Conservation (phyloP, 2,113 vertebrate species). For the Clupea harengus region DNA sequence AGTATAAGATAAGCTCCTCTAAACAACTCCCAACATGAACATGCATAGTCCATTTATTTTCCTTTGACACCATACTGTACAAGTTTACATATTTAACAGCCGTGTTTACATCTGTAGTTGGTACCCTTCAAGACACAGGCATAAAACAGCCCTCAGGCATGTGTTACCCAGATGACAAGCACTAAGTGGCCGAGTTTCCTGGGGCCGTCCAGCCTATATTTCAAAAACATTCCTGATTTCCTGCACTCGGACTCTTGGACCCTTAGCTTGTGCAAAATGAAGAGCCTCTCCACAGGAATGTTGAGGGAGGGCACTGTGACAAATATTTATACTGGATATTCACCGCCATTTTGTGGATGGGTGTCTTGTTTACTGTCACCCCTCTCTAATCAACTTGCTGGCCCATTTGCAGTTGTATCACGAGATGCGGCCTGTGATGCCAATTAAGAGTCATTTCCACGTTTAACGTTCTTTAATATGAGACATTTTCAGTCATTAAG, state of each 20-base stretch:
- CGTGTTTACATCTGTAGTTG: neutral
- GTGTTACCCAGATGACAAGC: neutral
- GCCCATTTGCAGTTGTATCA: neutral
- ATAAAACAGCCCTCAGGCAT: neutral
- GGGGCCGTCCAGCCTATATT: neutral
- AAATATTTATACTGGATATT: neutral
- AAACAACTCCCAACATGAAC: neutral
- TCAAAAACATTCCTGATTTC: neutral
- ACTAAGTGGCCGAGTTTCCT: neutral
- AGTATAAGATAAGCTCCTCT: neutral
- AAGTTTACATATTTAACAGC: neutral
- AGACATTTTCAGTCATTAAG: neutral
- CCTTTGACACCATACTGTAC: neutral
- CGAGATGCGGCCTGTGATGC: neutral
- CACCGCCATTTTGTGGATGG: neutral
- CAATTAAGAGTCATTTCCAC: neutral
- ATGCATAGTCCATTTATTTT: neutral
- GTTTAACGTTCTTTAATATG: neutral
- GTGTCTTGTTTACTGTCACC: neutral
- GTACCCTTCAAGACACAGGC: neutral
- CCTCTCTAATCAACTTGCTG: neutral
- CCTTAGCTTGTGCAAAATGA: neutral
- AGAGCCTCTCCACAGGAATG: neutral
- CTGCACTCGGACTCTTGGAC: neutral
- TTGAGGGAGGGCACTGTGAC: conserved; percentile 27